phyloP scores from a whole-genome alignment of 1,140 invertebrate species.

The Pollicipes pollicipes region DNA sequence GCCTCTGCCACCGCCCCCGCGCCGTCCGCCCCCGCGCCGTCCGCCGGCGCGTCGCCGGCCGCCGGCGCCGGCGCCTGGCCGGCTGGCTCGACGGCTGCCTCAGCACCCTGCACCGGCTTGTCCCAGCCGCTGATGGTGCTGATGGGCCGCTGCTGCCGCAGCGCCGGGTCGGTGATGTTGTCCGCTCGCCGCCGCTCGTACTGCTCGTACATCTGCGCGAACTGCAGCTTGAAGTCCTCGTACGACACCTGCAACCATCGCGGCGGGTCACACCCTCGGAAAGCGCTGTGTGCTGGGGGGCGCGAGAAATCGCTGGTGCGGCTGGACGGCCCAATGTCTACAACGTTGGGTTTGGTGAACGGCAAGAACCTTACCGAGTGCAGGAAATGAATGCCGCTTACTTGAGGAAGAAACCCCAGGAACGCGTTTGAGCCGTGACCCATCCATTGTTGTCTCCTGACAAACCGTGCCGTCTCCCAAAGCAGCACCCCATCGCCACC shows the following conservation, averaged over 20 bases:
- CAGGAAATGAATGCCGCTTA: too few species aligned
- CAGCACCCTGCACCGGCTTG: slow-evolving; percentile 30
- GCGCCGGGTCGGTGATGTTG: slow-evolving; percentile 82
- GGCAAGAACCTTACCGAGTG: too few species aligned
- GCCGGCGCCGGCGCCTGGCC: too few species aligned
- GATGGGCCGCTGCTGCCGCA: slow-evolving; percentile 75
- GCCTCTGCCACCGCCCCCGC: neutral
- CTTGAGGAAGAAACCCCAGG: too few species aligned
- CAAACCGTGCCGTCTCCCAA: neutral
- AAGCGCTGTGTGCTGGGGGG: too few species aligned
- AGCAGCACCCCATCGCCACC: neutral
- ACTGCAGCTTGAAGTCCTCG: slow-evolving; percentile 89
- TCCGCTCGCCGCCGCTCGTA: slow-evolving; percentile 83
- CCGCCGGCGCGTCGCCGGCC: too few species aligned
- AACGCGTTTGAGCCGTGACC: too few species aligned
- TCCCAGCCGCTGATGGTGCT: slow-evolving; percentile 92
- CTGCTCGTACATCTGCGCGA: slow-evolving; percentile 92
- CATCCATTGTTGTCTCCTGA: neutral
- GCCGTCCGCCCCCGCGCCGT: slow-evolving; percentile 10
- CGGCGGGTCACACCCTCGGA: too few species aligned
- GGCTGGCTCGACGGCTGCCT: slow-evolving; percentile 12
- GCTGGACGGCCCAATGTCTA: too few species aligned
- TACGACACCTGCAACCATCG: slow-evolving; percentile 87
- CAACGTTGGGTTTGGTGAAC: too few species aligned
- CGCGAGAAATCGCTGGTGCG: too few species aligned